Percentiles rank a stretch among this genome's conserved stretches.
Evolutionary conservation across 2,888 invertebrate genomes (phyloP).

Genomic region (Tyria jacobaeae): DNA sequence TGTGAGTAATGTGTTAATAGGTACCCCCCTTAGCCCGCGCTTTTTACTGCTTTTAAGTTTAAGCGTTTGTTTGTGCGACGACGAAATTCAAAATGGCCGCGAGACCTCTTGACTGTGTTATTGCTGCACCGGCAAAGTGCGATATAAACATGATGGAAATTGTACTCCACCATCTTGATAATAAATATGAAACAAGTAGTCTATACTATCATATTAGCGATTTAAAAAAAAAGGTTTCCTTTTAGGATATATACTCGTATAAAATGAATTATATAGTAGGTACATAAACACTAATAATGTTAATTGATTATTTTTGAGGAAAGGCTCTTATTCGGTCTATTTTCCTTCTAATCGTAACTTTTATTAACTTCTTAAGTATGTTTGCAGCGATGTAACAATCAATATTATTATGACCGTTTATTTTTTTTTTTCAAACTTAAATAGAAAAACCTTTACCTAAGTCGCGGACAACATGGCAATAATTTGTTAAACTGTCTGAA

Average conservation of each 20-base stretch:
- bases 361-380: no score
- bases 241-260: neutral
- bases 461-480: no score
- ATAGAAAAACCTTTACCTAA: no score
- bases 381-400: no score
- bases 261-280: no score
- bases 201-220: neutral
- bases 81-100: constrained; percentile 59
- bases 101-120: constrained; percentile 43
- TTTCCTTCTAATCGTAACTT: no score
- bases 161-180: constrained; percentile 16
- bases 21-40: constrained; percentile 53
- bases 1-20: constrained; percentile 68
- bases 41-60: constrained; percentile 61
- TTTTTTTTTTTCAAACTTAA: no score
- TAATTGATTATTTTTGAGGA: no score
- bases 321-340: no score
- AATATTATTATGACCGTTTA: no score
- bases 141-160: constrained; percentile 23
- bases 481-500: no score
- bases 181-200: neutral
- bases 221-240: neutral
- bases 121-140: constrained; percentile 22
- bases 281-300: no score
- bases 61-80: constrained; percentile 61